Evolutionary conservation across 2,888 invertebrate species (phyloP), one percentile per base, ranked within the genome.

Genomic region (Ariolimax columbianus): DNA sequence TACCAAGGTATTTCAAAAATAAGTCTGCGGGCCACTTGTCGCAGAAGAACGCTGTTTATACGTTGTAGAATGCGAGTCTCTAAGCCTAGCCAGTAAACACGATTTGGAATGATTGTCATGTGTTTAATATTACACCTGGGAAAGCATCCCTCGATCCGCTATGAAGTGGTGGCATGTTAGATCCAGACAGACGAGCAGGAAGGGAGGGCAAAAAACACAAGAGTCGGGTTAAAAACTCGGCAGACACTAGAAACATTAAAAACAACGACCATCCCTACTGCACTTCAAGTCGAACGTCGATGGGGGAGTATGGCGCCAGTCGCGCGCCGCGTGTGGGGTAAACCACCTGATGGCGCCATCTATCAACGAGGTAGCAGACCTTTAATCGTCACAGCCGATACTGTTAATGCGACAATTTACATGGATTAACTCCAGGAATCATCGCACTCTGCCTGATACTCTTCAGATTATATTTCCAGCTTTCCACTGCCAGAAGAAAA

Each of bases 341-440:
- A 72, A 72, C 72, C 72, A 72, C 72, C 72, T 72, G 72, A 72
- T 40, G 72, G 72, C 72, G 72, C 72, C 72, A 72, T 72, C 40
- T 72, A 72, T 72, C 72, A 72, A 40, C 72, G 23, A 4, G 72
- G 40, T 40, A 40, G 36, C 72, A 26, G 72, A 72, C 40, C 72
- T 43, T 40, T 72, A 72, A 72, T 72, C 72, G 72, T 43, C 72
- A 72, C 72, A 72, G 40, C 72, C n/a, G 72, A 38, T 72, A 40
- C 40, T 72, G 19, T 40, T 40, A 40, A 26, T 40, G 72, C 40
- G 72, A 72, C 72, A 72, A 72, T 72, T 72, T 72, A 72, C 72
- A 40, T 26, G 72, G 72, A 72, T 72, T 72, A 72, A 72, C 40
- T 40, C 4, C 72, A 72, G 38, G 17, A 40, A 40, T 17, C 23